Percentiles rank a stretch among this genome's conserved stretches.
Evolutionary conservation across 2,888 invertebrate species (phyloP).

Genomic region (Drosophila formosana): DNA sequence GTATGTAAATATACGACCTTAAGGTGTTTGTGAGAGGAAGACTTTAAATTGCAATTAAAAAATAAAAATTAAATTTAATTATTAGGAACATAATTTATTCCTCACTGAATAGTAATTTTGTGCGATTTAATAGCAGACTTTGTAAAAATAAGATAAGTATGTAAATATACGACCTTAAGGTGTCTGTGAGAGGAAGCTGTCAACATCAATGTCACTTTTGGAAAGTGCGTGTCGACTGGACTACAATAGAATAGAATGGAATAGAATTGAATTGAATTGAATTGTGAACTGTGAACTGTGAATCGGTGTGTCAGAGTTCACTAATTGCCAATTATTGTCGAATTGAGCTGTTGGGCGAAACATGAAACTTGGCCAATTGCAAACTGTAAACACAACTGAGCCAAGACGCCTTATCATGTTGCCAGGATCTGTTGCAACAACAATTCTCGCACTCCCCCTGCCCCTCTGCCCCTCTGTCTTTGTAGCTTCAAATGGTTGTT

Average conservation of each 20-base stretch:
- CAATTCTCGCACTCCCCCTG: neutral
- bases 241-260: neutral
- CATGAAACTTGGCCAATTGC: conserved; percentile 9
- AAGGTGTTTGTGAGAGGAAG: neutral
- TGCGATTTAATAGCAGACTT: too few species aligned
- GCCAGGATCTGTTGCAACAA: conserved; percentile 20
- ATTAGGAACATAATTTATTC: too few species aligned
- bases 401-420: conserved; percentile 11
- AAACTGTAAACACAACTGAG: conserved; percentile 14
- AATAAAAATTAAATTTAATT: too few species aligned
- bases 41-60: too few species aligned
- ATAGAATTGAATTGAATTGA: conserved; percentile 8
- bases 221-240: neutral
- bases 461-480: neutral
- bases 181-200: neutral
- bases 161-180: neutral
- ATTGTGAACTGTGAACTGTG: conserved; percentile 3
- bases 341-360: conserved; percentile 15
- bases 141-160: too few species aligned
- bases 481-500: neutral
- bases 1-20: neutral
- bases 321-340: conserved; percentile 24
- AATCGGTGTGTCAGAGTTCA: conserved; percentile 1
- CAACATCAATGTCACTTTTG: neutral
- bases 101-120: too few species aligned